phyloP scores from a whole-genome alignment of 1,140 invertebrate genomes.

The Macrocentrus cingulum region DNA sequence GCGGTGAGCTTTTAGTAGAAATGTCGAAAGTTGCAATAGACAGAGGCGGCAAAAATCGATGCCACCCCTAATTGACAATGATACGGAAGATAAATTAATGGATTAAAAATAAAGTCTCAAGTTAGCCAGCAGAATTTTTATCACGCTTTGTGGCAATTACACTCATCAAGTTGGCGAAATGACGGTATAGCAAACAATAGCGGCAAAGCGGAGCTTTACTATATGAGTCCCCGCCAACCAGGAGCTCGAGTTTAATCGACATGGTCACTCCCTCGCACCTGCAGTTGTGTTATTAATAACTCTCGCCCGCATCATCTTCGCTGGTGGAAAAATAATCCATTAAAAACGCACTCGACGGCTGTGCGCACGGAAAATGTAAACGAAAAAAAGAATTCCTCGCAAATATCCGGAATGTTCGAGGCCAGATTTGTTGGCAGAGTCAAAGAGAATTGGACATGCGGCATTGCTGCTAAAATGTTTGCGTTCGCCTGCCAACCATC shows the following conservation, averaged over 20 bases:
- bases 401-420: background rate
- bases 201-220: constrained; percentile 9
- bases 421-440: constrained; percentile 1
- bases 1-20: no score
- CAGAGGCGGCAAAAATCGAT: no score
- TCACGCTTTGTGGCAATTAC: no score
- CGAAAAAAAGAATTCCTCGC: background rate
- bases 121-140: no score
- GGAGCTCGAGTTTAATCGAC: constrained; percentile 23
- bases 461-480: constrained; percentile 15
- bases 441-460: constrained; percentile 12
- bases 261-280: constrained; percentile 25
- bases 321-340: constrained; percentile 24
- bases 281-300: constrained; percentile 22
- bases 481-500: background rate
- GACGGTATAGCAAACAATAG: no score
- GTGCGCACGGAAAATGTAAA: background rate
- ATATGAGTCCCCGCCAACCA: constrained; percentile 8
- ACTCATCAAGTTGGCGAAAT: no score
- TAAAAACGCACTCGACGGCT: constrained; percentile 12
- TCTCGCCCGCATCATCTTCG: constrained; percentile 22
- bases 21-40: no score
- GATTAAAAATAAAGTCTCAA: no score
- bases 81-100: no score
- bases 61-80: no score